phyloP scores from a whole-genome alignment of 2,113 vertebrate species.

The Leptosomus discolor region DNA sequence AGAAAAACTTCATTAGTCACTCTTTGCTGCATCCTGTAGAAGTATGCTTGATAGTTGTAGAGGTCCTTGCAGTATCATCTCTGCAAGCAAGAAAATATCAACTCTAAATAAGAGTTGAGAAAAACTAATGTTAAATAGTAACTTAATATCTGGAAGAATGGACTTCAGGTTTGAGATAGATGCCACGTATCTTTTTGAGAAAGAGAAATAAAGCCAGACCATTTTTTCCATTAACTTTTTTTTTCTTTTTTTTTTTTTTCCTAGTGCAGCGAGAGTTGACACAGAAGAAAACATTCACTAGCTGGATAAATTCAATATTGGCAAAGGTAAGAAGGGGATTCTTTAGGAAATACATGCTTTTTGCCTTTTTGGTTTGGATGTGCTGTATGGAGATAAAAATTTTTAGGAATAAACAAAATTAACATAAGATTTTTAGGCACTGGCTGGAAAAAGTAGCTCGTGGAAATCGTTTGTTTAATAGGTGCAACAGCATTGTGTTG shows the following conservation, averaged over 20 bases:
- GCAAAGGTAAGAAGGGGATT: slow-evolving; percentile 81
- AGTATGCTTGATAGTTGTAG: background rate
- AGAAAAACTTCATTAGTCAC: background rate
- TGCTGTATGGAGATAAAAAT: background rate
- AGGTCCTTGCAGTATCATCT: background rate
- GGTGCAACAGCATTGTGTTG: background rate
- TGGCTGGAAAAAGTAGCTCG: background rate
- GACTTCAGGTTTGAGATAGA: background rate
- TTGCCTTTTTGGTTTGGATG: background rate
- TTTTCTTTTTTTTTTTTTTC: background rate
- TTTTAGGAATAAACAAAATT: background rate
- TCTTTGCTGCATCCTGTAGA: background rate
- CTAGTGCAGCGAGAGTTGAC: slow-evolving; percentile 90
- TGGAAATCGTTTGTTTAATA: background rate
- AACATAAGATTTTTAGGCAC: background rate
- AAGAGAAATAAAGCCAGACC: background rate
- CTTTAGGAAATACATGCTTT: background rate
- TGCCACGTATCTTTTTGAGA: background rate
- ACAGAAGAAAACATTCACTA: slow-evolving; percentile 96
- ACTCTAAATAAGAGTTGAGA: background rate
- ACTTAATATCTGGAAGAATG: background rate
- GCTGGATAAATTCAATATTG: slow-evolving; percentile 93
- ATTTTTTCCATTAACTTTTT: background rate
- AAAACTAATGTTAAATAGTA: background rate
- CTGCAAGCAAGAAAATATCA: background rate